Conservation (phyloP, 1,140 invertebrate genomes). For the Procambarus virginalis region DNA sequence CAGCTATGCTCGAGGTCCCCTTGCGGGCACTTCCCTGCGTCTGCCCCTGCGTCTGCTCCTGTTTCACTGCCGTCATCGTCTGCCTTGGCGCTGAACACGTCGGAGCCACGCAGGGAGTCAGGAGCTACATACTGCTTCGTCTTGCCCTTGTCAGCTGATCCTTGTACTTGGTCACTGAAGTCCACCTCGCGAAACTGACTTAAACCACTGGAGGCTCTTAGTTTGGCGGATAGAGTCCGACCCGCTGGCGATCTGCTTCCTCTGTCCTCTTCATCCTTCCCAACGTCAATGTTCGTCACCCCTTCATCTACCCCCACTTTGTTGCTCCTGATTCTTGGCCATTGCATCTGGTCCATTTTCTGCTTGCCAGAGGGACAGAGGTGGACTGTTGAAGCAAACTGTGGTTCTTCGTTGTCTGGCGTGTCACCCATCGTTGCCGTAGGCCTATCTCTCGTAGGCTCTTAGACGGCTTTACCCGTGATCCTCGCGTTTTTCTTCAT, state of each 20-base stretch:
- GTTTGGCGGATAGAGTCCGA: background rate
- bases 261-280: background rate
- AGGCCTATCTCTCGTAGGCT: background rate
- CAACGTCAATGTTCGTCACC: background rate
- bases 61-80: background rate
- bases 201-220: slow-evolving; percentile 8
- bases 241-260: background rate
- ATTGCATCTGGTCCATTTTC: background rate
- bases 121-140: background rate
- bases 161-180: slow-evolving; percentile 16
- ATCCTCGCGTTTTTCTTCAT: too few relatives aligned
- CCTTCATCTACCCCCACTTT: slow-evolving; percentile 25
- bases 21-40: too few relatives aligned
- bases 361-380: background rate
- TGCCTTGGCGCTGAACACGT: background rate
- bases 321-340: slow-evolving; percentile 10
- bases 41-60: background rate
- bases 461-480: too few relatives aligned
- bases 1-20: too few relatives aligned
- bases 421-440: background rate
- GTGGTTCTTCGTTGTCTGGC: background rate
- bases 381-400: background rate
- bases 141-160: background rate
- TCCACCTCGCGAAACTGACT: slow-evolving; percentile 35
- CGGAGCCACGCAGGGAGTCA: background rate